Evolutionary conservation across 2,888 invertebrate genomes (phyloP).

Genomic region (Idaea dimidiata): DNA sequence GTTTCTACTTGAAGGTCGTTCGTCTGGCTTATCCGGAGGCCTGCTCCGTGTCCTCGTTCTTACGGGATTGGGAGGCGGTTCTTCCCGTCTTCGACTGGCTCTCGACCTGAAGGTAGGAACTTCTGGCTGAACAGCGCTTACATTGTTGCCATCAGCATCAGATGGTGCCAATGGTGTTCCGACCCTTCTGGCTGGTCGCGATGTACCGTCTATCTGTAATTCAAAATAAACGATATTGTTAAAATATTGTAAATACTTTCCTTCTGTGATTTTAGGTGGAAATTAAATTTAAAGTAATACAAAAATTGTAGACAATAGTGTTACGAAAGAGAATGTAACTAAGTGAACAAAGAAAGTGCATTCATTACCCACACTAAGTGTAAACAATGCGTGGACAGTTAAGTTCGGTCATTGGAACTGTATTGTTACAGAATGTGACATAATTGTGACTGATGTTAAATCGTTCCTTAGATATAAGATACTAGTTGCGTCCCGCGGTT

Average conservation of each 20-base stretch:
- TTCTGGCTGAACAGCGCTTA: slow-evolving; percentile 43
- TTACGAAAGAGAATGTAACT: slow-evolving; percentile 20
- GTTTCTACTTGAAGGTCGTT: slow-evolving; percentile 44
- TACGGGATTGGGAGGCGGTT: slow-evolving; percentile 41
- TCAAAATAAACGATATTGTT: slow-evolving; percentile 8
- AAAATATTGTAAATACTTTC: background rate
- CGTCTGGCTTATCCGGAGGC: slow-evolving; percentile 37
- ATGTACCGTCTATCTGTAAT: slow-evolving; percentile 62
- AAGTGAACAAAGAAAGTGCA: slow-evolving; percentile 42
- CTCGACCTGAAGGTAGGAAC: slow-evolving; percentile 56
- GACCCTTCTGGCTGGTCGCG: slow-evolving; percentile 56
- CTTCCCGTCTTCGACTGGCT: slow-evolving; percentile 55
- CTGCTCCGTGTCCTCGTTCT: slow-evolving; percentile 55
- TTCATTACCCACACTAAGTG: slow-evolving; percentile 29
- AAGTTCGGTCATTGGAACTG: slow-evolving; percentile 44
- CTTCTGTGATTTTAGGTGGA: background rate
- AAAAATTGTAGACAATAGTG: slow-evolving; percentile 5
- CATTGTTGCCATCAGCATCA: slow-evolving; percentile 41
- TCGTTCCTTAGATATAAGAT: background rate
- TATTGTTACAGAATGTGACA: slow-evolving; percentile 44
- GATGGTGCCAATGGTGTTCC: slow-evolving; percentile 41
- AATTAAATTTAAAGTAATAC: background rate
- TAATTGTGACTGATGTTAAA: slow-evolving; percentile 23
- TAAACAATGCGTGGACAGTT: slow-evolving; percentile 55
- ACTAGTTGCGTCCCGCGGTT: too few species aligned